Percentiles rank a stretch among this genome's conserved stretches.
Conservation (phyloP, 2,797 vertebrate species). For the Percopsis omiscomaycus region DNA sequence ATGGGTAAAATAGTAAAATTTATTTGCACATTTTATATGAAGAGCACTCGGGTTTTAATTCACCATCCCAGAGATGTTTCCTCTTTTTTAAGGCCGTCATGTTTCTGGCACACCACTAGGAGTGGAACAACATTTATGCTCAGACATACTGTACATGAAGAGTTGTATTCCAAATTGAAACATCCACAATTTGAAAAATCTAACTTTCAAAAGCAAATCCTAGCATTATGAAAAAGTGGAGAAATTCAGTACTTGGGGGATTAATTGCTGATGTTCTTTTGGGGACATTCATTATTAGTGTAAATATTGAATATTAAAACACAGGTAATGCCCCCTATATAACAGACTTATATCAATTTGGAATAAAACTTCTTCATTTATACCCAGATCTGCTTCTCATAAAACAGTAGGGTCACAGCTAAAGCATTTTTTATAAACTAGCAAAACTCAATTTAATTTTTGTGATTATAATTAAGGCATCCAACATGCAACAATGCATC, state of each 20-base stretch:
- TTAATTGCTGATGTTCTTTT: constrained; percentile 41
- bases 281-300: background rate
- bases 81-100: constrained; percentile 54
- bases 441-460: constrained; percentile 54
- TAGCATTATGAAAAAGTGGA: constrained; percentile 33
- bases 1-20: constrained; percentile 25
- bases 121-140: constrained; percentile 18
- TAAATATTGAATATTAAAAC: background rate
- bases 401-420: constrained; percentile 65
- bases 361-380: constrained; percentile 55
- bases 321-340: background rate
- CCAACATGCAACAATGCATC: constrained; percentile 70
- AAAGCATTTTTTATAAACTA: constrained; percentile 61
- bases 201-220: constrained; percentile 24
- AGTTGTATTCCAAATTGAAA: constrained; percentile 57
- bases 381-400: constrained; percentile 47
- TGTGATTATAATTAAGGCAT: constrained; percentile 73
- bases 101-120: constrained; percentile 38
- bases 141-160: constrained; percentile 27
- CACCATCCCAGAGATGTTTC: constrained; percentile 38
- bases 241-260: constrained; percentile 17
- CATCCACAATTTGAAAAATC: constrained; percentile 21
- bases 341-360: constrained; percentile 55
- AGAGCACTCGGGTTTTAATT: constrained; percentile 36
- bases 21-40: constrained; percentile 33